Base-by-base conservation (phyloP, 2,113 vertebrate genomes). In the Lagopus muta region DNA sequence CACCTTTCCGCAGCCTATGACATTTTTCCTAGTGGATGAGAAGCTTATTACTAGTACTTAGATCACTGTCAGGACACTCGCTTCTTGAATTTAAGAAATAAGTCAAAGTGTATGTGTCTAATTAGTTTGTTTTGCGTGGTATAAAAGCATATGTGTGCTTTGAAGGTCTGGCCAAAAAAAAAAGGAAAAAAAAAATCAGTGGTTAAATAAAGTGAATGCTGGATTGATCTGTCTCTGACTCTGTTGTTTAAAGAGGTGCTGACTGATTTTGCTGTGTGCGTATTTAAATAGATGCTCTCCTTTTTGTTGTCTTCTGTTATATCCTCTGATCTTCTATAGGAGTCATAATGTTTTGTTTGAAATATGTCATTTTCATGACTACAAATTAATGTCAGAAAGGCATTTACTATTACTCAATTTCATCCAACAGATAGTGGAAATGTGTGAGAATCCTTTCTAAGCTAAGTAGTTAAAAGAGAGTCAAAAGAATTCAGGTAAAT, bases 281-380 rank as follows among this genome's bases (percentile, higher is more conserved):
- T 88, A 40, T 90, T 94, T 87, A 85, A 94, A 89, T 73, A 92
- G 70, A 87, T 94, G 81, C 54, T 79, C 25, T 81, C 32, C 86
- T 93, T 92, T 89, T 62, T 24, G 24, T 13, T 28, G n/a, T 72
- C 76, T 88, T 1, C 64, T 95, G 70, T 92, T n/a, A 58, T 80
- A 80, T 48, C 30, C 43, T 88, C 66, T 73, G 45, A 66, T 76
- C 43, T 94, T 82, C 47, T 17, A 14, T 2, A 58, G 61, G 32
- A 84, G 30, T 93, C 73, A 73, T 90, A 72, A 82, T 79, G 66
- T 86, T 93, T 81, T 61, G 21, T 86, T 86, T 90, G 70, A 90
- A 89, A 73, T 65, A 30, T 58, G 36, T 90, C 17, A 73, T 42
- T 95, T 95, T 77, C 36, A 38, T 76, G 80, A 82, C 62, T 93